A percentile compares a stretch with the other conserved stretches of the same genome.
Evolutionary conservation across 2,113 vertebrate genomes (phyloP).

Genomic region (Microtus ochrogaster): DNA sequence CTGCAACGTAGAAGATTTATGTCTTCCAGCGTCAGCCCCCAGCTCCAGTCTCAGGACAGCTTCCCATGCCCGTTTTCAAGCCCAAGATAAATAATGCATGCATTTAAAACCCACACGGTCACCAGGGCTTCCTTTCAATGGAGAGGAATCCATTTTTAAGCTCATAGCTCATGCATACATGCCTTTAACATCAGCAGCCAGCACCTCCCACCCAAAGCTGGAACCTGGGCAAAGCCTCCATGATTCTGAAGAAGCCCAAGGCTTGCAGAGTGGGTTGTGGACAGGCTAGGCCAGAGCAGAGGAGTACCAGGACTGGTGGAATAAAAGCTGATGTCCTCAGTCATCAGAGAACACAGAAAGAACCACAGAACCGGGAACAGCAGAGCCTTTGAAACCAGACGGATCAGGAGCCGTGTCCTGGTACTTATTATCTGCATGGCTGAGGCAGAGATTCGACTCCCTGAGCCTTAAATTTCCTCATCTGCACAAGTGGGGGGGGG

Average conservation of each 20-base stretch:
- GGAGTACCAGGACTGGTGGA: background rate
- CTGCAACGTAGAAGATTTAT: slow-evolving; percentile 25
- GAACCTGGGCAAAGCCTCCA: background rate
- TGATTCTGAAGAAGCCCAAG: background rate
- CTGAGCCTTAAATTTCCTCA: background rate
- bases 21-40: slow-evolving; percentile 7
- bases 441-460: background rate
- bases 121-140: background rate
- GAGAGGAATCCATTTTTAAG: slow-evolving; percentile 7
- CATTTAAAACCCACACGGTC: slow-evolving; percentile 53
- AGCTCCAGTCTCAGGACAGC: background rate
- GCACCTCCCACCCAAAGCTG: background rate
- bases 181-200: background rate
- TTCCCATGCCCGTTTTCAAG: slow-evolving; percentile 41
- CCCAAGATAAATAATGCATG: slow-evolving; percentile 60
- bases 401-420: background rate
- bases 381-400: background rate
- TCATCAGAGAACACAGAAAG: background rate
- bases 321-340: background rate
- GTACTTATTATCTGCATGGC: background rate
- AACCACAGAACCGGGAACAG: background rate
- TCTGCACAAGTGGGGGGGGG: background rate
- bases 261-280: background rate
- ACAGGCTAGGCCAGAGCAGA: background rate
- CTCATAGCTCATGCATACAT: background rate